phyloP scores from a whole-genome alignment of 2,113 vertebrate species.

The Nerophis lumbriciformis region DNA sequence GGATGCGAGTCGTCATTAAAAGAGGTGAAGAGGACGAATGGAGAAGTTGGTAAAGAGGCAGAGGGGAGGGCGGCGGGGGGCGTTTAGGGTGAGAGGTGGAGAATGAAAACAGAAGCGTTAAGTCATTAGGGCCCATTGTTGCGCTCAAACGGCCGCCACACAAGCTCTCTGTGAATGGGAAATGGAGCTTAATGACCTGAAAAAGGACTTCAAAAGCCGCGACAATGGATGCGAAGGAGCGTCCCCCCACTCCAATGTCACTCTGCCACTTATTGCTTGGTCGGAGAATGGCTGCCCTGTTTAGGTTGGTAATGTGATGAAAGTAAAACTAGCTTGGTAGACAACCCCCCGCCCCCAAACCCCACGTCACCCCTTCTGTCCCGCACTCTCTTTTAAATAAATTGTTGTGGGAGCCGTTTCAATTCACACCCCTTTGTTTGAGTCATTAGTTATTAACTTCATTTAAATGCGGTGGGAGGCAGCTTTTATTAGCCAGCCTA shows the following conservation, averaged over 20 bases:
- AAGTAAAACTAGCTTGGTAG: constrained; percentile 56
- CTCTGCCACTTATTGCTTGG: constrained; percentile 66
- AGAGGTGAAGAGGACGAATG: constrained; percentile 16
- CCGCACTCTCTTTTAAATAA: constrained; percentile 32
- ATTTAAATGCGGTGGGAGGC: constrained; percentile 17
- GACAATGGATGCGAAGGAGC: constrained; percentile 66
- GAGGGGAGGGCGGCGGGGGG: constrained; percentile 53
- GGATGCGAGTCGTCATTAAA: constrained; percentile 58
- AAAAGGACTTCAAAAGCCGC: constrained; percentile 71
- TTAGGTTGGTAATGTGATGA: constrained; percentile 66
- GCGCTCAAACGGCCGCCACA: constrained; percentile 69
- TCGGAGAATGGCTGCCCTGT: constrained; percentile 70
- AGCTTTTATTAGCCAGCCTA: neutral
- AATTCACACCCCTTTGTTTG: constrained; percentile 45
- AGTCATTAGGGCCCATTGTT: constrained; percentile 75
- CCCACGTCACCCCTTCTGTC: constrained; percentile 22
- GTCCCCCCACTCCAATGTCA: constrained; percentile 65
- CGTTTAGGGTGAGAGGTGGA: constrained; percentile 56
- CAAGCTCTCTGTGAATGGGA: constrained; percentile 72
- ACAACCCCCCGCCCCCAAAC: constrained; percentile 8
- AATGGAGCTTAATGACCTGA: constrained; percentile 77
- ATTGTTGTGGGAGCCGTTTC: constrained; percentile 27
- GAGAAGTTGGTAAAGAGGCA: constrained; percentile 43
- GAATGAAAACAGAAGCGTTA: constrained; percentile 77
- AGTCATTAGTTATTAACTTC: constrained; percentile 31